Percentiles rank a stretch among this genome's conserved stretches.
Conservation (phyloP, 2,113 vertebrate species). For the Hyperopisus bebe region DNA sequence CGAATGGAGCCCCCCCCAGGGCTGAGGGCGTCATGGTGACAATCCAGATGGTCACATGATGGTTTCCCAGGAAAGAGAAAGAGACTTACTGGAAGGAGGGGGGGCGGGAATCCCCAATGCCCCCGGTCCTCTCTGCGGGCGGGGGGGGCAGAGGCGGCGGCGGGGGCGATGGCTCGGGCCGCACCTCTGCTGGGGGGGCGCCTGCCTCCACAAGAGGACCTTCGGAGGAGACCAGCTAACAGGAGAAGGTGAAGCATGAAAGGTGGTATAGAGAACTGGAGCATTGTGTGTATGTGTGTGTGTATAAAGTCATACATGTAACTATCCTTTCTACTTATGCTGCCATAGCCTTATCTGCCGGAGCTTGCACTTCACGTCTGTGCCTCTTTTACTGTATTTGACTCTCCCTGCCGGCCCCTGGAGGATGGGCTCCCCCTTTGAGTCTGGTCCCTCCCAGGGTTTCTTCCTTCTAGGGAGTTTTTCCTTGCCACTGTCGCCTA, state of each 20-base stretch:
- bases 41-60: not conserved
- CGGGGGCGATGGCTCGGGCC: constrained; percentile 67
- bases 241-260: not conserved
- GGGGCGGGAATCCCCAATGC: constrained; percentile 83
- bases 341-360: too few relatives aligned
- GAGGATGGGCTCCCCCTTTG: too few relatives aligned
- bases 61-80: not conserved
- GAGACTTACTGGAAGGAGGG: constrained; percentile 82
- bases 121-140: constrained; percentile 77
- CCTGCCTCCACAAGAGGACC: constrained; percentile 50
- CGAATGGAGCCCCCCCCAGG: not conserved
- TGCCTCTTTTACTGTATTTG: too few relatives aligned
- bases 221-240: constrained; percentile 80
- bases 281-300: too few relatives aligned
- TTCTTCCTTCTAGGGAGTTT: too few relatives aligned
- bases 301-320: too few relatives aligned
- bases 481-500: too few relatives aligned
- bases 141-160: constrained; percentile 74
- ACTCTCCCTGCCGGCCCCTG: too few relatives aligned
- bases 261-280: not conserved
- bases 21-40: not conserved
- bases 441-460: too few relatives aligned
- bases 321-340: too few relatives aligned
- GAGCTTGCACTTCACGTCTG: too few relatives aligned
- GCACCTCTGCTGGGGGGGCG: constrained; percentile 53